Evolutionary conservation across 2,113 vertebrate genomes (phyloP).

Genomic region (Chaetura pelagica): DNA sequence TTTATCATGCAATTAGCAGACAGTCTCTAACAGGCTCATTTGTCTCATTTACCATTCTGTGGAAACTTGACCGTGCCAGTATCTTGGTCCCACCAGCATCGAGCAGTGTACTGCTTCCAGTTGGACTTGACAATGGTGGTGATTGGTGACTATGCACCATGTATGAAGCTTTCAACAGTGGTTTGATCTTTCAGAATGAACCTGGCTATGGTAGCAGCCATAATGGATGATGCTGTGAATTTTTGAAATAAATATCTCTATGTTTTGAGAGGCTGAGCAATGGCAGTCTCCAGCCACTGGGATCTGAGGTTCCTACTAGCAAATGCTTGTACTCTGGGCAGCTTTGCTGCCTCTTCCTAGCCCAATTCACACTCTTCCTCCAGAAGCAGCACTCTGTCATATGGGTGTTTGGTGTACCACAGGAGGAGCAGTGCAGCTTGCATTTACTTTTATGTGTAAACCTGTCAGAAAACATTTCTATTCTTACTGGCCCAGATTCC

Average conservation of each 20-base stretch:
- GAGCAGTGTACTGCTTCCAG: not conserved
- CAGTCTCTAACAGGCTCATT: not conserved
- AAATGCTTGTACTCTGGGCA: not conserved
- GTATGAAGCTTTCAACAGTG: not conserved
- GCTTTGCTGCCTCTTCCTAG: not conserved
- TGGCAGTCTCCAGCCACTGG: not conserved
- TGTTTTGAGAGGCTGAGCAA: not conserved
- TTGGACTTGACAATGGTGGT: not conserved
- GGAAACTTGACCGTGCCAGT: not conserved
- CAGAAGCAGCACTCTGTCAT: not conserved
- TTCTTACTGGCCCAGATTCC: slow-evolving; percentile 48
- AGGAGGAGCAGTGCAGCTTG: not conserved
- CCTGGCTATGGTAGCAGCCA: not conserved
- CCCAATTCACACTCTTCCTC: not conserved
- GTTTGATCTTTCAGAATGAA: not conserved
- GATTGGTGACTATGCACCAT: not conserved
- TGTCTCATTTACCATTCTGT: not conserved
- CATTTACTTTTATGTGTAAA: slow-evolving; percentile 41
- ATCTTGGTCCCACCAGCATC: not conserved
- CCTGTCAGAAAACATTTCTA: slow-evolving; percentile 16
- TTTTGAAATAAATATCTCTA: not conserved
- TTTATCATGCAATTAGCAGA: not conserved
- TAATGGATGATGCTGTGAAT: not conserved
- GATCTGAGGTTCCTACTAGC: not conserved
- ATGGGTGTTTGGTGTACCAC: not conserved